phyloP scores from a whole-genome alignment of 2,113 vertebrate genomes.

The Spea multiplicata region DNA sequence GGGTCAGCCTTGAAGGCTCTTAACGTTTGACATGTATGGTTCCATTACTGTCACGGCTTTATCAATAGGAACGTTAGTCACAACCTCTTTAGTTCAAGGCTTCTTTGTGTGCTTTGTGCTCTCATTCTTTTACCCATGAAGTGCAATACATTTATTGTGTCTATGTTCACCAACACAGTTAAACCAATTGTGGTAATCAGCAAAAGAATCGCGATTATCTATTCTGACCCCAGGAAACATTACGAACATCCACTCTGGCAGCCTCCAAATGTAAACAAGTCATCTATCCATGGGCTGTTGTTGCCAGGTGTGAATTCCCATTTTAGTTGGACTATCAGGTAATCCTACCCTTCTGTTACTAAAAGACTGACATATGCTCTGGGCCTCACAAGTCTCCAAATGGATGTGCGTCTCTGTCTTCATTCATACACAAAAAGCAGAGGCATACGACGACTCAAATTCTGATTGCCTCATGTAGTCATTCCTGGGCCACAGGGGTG shows the following conservation, averaged over 20 bases:
- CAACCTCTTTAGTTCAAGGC: too few relatives aligned
- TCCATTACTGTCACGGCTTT: too few relatives aligned
- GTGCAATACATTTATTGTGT: too few relatives aligned
- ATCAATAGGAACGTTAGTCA: too few relatives aligned
- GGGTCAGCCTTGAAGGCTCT: too few relatives aligned
- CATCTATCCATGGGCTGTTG: slow-evolving; percentile 18
- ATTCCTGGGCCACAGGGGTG: too few relatives aligned
- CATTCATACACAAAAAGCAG: slow-evolving; percentile 24
- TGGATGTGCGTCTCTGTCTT: slow-evolving; percentile 19
- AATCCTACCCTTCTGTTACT: slow-evolving; percentile 42
- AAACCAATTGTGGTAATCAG: not conserved
- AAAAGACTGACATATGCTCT: slow-evolving; percentile 42
- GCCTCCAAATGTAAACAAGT: slow-evolving; percentile 13
- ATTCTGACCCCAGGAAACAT: not conserved
- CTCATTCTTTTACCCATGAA: too few relatives aligned
- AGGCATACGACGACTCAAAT: not conserved
- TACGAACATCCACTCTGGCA: slow-evolving; percentile 1
- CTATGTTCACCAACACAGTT: not conserved
- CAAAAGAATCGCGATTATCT: slow-evolving; percentile 5
- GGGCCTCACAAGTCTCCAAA: slow-evolving; percentile 30
- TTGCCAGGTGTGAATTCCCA: slow-evolving; percentile 35
- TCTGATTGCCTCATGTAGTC: too few relatives aligned
- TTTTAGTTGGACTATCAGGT: slow-evolving; percentile 36
- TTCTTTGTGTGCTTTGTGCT: too few relatives aligned
- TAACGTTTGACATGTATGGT: too few relatives aligned